Evolutionary conservation across 1,140 invertebrate species (phyloP), one percentile per base, ranked within the genome.

Genomic region (Habropoda laboriosa): DNA sequence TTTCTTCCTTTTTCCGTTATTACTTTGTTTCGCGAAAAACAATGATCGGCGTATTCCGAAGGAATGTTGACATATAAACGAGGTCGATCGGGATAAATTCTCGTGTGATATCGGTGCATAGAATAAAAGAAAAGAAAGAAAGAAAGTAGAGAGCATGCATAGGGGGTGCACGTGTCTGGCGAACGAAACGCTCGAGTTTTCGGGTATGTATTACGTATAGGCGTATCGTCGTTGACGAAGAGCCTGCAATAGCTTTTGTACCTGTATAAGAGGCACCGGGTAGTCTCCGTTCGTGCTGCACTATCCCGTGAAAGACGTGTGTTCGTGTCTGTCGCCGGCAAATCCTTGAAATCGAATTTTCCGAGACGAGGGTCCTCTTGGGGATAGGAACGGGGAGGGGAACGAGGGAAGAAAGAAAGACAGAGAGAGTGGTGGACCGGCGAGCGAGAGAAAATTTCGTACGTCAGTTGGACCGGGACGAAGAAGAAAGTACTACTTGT

Each of bases 331-430:
- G 80, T 82, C 80, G 80, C 61, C 63, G 24, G 75, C 61, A 82
- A 82, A 82, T 82, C 80, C 80, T 82, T 64, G 80, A 82, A 82
- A 82, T 82, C 80, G 80, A 82, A 79, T 82, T 82, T 82, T 45
- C 80, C 76, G 76, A 79, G 76, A 79, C 76, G 80, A 74, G 68
- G 76, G 80, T 79, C 68, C 80, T 51, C 75, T 42, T 27, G 76
- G 64, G 55, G 8, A 32, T 16, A 16, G 35, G 49, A 51, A 51
- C 49, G 51, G 51, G 24, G 24, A 21, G 18, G 2, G 35, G 35
- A 24, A 24, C 47, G 47, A 24, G 3, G 32, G 12, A 2, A 61
- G 32, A 30, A 27, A 18, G 24, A 18, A 8, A 30, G 38, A 21
- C 58, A 27, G 18, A 24, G 27, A 58, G 71, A 58, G 57, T 51